Conservation (phyloP, 2,797 vertebrate species). For the Protonibea diacanthus region DNA sequence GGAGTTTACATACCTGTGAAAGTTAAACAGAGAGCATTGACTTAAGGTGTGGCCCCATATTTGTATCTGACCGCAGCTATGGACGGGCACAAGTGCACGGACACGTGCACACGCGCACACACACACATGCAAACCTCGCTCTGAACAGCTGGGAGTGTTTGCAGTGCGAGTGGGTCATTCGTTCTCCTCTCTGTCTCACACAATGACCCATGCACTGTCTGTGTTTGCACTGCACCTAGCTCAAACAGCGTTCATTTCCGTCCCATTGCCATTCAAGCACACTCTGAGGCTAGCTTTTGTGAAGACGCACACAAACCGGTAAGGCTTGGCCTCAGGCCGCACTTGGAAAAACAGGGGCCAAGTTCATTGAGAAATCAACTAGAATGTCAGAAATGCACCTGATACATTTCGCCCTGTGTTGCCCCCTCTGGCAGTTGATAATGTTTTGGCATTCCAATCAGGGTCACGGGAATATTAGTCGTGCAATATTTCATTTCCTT, state of each 20-base stretch:
- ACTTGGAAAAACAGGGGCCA: constrained; percentile 68
- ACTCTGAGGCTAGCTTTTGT: constrained; percentile 73
- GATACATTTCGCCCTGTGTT: constrained; percentile 40
- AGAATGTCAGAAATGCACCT: constrained; percentile 70
- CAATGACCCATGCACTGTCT: constrained; percentile 81
- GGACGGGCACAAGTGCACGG: constrained; percentile 61
- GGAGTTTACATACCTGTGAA: constrained; percentile 83
- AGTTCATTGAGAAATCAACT: constrained; percentile 81
- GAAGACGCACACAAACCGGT: constrained; percentile 50
- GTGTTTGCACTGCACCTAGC: constrained; percentile 83
- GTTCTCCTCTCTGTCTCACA: constrained; percentile 71
- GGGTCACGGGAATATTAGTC: constrained; percentile 66
- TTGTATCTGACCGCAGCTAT: constrained; percentile 76
- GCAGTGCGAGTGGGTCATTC: constrained; percentile 69
- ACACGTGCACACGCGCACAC: constrained; percentile 22
- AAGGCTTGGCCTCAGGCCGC: constrained; percentile 72
- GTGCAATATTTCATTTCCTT: constrained; percentile 38
- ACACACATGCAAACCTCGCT: constrained; percentile 31
- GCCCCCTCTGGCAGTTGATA: constrained; percentile 45
- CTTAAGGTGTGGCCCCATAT: constrained; percentile 82
- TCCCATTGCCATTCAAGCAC: constrained; percentile 68
- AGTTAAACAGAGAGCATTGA: constrained; percentile 82
- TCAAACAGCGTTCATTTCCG: constrained; percentile 81
- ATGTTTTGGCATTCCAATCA: constrained; percentile 56
- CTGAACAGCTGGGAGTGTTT: constrained; percentile 85